Percentiles rank a stretch among this genome's conserved stretches.
Evolutionary conservation across 2,797 vertebrate species (phyloP).

Genomic region (Pitangus sulphuratus): DNA sequence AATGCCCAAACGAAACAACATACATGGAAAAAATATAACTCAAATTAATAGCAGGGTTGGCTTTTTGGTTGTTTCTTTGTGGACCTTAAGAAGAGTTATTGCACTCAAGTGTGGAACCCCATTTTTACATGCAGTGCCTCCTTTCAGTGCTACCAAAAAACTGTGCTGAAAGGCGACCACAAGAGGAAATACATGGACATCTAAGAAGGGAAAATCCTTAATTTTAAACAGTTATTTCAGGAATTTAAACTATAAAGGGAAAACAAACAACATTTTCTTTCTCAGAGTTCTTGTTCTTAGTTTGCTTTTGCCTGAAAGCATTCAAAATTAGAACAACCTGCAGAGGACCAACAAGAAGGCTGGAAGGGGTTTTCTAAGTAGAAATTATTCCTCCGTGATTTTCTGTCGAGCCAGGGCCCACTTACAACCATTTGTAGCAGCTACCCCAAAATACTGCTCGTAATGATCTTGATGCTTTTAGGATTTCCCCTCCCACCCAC

Average conservation of each 20-base stretch:
- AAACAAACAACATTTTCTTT: neutral
- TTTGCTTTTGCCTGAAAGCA: neutral
- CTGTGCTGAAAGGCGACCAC: neutral
- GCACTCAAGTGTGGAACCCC: neutral
- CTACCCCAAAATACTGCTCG: neutral
- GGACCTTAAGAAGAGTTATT: neutral
- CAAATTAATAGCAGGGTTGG: neutral
- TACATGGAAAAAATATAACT: neutral
- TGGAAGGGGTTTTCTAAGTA: neutral
- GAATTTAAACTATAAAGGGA: accelerated
- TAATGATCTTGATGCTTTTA: neutral
- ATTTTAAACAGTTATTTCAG: neutral
- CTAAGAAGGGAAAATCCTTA: no score
- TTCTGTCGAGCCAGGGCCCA: neutral
- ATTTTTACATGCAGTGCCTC: neutral
- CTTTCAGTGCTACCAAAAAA: neutral
- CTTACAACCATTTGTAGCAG: neutral
- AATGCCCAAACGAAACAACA: neutral
- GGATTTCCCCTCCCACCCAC: neutral
- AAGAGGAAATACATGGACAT: accelerated
- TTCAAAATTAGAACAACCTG: neutral
- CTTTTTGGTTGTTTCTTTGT: neutral
- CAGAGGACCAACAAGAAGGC: neutral
- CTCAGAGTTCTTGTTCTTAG: neutral
- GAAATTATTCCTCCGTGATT: neutral